phyloP scores from a whole-genome alignment of 2,797 vertebrate genomes.

The Tapera naevia region DNA sequence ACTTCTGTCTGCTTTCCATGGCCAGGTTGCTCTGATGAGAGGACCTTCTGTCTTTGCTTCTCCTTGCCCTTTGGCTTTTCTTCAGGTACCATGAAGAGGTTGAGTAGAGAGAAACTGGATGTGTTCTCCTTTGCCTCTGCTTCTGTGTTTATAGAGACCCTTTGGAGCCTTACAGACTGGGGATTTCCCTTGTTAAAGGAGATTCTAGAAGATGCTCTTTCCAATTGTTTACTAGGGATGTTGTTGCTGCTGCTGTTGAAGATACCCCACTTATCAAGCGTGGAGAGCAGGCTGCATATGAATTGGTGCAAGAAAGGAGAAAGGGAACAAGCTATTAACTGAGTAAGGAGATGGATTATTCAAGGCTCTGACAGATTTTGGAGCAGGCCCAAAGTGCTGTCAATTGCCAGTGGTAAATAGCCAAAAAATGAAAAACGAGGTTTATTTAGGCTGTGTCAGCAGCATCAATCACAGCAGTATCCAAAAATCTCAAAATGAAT shows the following conservation, averaged over 20 bases:
- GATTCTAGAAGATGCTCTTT: not conserved
- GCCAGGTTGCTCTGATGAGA: not conserved
- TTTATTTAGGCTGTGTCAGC: constrained; percentile 42
- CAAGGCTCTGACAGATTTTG: not conserved
- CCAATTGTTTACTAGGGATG: not conserved
- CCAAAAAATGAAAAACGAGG: constrained; percentile 45
- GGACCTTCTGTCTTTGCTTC: not conserved
- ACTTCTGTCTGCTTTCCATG: not conserved
- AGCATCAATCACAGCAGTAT: constrained; percentile 34
- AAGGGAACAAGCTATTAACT: not conserved
- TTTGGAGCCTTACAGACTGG: not conserved
- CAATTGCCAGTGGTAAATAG: constrained; percentile 16
- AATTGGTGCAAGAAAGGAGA: not conserved
- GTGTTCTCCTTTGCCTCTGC: not conserved
- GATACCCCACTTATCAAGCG: not conserved
- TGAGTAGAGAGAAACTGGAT: not conserved
- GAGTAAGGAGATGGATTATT: constrained; percentile 16
- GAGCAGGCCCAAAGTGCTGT: constrained; percentile 18
- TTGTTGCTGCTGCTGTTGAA: not conserved
- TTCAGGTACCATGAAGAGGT: not conserved
- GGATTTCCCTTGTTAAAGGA: not conserved
- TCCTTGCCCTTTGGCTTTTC: not conserved
- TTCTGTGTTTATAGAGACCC: not conserved
- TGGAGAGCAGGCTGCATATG: not conserved
- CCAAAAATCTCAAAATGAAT: constrained; percentile 24